A percentile compares a stretch with the other conserved stretches of the same genome.
Conservation (phyloP, 2,888 invertebrate species). For the Phyto melanocephala region DNA sequence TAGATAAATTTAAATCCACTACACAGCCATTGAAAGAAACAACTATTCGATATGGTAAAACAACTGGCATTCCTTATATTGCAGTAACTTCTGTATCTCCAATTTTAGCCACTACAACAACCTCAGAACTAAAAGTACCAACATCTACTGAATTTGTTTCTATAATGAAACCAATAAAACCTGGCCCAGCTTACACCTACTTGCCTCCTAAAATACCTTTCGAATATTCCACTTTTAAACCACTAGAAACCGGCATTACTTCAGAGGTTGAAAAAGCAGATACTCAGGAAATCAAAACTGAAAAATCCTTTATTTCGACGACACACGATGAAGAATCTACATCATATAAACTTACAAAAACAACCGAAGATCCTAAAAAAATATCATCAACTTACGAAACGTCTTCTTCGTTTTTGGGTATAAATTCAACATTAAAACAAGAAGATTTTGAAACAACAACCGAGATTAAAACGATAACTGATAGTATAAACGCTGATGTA, state of each 20-base stretch:
- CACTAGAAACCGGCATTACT: not conserved
- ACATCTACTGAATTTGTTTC: not conserved
- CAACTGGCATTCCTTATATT: slow-evolving; percentile 46
- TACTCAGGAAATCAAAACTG: not conserved
- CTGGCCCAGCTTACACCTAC: slow-evolving; percentile 31
- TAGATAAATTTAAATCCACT: not conserved
- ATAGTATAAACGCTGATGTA: not conserved
- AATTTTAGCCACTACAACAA: not conserved
- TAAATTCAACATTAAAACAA: not conserved
- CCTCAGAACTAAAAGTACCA: not conserved
- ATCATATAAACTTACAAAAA: not conserved
- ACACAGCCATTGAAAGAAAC: not conserved
- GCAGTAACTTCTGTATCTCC: not conserved
- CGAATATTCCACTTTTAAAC: slow-evolving; percentile 34
- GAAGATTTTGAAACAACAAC: not conserved
- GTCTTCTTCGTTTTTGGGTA: not conserved
- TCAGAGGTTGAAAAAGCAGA: not conserved
- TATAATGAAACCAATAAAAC: not conserved
- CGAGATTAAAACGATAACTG: not conserved
- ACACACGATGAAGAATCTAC: not conserved
- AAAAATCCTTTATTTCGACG: not conserved
- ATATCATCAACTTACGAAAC: not conserved
- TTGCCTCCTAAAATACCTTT: slow-evolving; percentile 29
- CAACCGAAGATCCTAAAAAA: not conserved
- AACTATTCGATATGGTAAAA: slow-evolving; percentile 39